phyloP scores from a whole-genome alignment of 2,797 vertebrate genomes.

The Pogoniulus pusillus region DNA sequence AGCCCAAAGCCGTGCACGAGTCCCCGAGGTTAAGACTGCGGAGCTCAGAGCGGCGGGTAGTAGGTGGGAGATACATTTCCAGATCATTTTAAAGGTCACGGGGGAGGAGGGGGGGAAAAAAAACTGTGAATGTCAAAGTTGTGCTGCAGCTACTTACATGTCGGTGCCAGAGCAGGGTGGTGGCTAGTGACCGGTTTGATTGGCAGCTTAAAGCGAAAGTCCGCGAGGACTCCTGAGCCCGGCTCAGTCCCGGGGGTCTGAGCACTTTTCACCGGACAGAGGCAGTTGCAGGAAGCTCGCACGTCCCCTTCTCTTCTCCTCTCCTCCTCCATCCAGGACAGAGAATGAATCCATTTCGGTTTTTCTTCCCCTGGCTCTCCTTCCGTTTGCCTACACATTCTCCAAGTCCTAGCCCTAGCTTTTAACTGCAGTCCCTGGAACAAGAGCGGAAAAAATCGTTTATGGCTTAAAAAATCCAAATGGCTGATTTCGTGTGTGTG shows the following conservation, averaged over 20 bases:
- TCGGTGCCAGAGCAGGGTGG: slow-evolving; percentile 82
- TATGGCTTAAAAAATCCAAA: slow-evolving; percentile 96
- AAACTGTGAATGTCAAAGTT: slow-evolving; percentile 80
- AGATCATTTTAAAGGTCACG: slow-evolving; percentile 70
- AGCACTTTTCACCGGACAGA: slow-evolving; percentile 75
- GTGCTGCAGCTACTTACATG: slow-evolving; percentile 87
- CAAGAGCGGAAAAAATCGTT: slow-evolving; percentile 90
- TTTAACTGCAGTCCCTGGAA: slow-evolving; percentile 88
- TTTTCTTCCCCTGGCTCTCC: slow-evolving; percentile 69
- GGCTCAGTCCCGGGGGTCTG: slow-evolving; percentile 67
- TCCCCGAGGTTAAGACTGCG: slow-evolving; percentile 32
- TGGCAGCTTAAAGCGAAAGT: slow-evolving; percentile 82
- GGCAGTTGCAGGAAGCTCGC: slow-evolving; percentile 66
- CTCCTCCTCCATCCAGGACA: slow-evolving; percentile 76
- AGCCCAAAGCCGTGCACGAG: slow-evolving; percentile 7
- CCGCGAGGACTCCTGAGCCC: slow-evolving; percentile 64
- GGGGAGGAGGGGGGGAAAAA: slow-evolving; percentile 37
- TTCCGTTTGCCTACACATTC: slow-evolving; percentile 77
- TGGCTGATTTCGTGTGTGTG: slow-evolving; percentile 84
- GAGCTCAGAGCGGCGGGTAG: slow-evolving; percentile 31
- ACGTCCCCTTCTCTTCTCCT: slow-evolving; percentile 67
- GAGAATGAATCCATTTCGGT: slow-evolving; percentile 77
- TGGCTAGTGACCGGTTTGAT: slow-evolving; percentile 83
- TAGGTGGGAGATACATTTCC: slow-evolving; percentile 39
- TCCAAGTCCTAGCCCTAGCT: slow-evolving; percentile 80